These are phyloP conservation scores for Poecile atricapillus DNA, from an alignment of 2,113 vertebrate genomes.

Conservation along the genomic window DNA sequence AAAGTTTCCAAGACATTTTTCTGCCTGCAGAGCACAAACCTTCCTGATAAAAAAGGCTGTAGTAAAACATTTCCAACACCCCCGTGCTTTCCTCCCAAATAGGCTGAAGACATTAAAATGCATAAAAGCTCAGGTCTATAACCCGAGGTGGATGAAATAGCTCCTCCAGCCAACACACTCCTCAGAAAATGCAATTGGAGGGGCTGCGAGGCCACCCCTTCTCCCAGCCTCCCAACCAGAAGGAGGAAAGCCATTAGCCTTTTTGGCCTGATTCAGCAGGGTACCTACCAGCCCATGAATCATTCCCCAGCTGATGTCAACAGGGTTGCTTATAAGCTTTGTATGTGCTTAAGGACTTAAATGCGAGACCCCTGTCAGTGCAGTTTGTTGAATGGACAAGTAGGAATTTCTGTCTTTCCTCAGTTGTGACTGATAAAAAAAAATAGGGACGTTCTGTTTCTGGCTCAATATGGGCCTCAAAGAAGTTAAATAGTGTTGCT, in stretches of 20 bases:
- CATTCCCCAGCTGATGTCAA: neutral
- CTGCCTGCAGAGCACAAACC: neutral
- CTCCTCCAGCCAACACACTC: neutral
- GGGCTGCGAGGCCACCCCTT: neutral
- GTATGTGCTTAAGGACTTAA: neutral
- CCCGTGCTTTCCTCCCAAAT: neutral
- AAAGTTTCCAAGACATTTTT: neutral
- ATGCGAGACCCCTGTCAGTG: neutral
- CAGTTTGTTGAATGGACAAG: neutral
- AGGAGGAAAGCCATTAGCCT: constrained; percentile 12
- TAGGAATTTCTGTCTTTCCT: neutral
- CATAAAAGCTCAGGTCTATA: neutral
- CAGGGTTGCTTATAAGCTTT: neutral
- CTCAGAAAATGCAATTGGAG: neutral
- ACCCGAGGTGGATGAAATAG: neutral
- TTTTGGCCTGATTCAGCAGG: constrained; percentile 1
- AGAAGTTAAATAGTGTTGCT: constrained; percentile 1
- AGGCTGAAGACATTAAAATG: neutral
- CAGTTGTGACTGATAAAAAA: neutral
- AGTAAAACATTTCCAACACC: neutral
- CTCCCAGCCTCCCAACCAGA: neutral
- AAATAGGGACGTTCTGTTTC: neutral
- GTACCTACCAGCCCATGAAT: neutral
- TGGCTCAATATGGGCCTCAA: constrained; percentile 18
- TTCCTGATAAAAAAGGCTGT: neutral